Conservation (phyloP, 2,888 invertebrate species). For the Drosophila formosana region DNA sequence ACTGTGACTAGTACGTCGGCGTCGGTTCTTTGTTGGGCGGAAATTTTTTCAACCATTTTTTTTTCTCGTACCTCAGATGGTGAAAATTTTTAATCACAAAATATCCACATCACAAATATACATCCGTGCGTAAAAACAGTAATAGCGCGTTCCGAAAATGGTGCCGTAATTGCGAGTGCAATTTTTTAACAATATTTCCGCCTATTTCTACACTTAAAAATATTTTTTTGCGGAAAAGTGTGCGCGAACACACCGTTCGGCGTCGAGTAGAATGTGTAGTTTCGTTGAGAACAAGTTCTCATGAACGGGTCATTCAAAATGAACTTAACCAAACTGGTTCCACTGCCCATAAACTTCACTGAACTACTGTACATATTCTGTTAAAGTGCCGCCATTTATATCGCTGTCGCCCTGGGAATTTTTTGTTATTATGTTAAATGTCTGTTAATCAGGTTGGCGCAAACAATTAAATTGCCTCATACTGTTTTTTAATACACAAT, state of each 20-base stretch:
- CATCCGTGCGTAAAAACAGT: conserved; percentile 86
- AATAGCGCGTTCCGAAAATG: conserved; percentile 61
- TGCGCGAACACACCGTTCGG: conserved; percentile 60
- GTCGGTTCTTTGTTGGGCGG: conserved; percentile 81
- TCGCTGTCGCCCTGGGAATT: neutral
- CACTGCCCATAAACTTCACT: neutral
- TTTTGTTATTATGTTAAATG: neutral
- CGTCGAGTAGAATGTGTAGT: conserved; percentile 28
- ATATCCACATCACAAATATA: conserved; percentile 86
- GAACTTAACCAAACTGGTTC: conserved; percentile 1
- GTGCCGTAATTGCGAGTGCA: conserved; percentile 45
- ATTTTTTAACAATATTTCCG: conserved; percentile 49
- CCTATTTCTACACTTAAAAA: conserved; percentile 60
- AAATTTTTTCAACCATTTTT: conserved; percentile 80
- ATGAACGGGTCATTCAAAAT: neutral
- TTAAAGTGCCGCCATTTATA: neutral
- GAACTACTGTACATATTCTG: conserved; percentile 4
- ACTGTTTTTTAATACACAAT: too few relatives aligned
- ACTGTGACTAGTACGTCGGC: conserved; percentile 83
- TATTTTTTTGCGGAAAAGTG: conserved; percentile 57
- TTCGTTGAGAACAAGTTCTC: conserved; percentile 16
- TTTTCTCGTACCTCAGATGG: conserved; percentile 85
- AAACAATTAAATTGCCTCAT: too few relatives aligned
- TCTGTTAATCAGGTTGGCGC: neutral
- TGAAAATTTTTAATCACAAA: conserved; percentile 86